Percentiles rank a stretch among this genome's conserved stretches.
phyloP scores from a whole-genome alignment of 2,888 invertebrate genomes.

The Brachypalpus laphriformis region DNA sequence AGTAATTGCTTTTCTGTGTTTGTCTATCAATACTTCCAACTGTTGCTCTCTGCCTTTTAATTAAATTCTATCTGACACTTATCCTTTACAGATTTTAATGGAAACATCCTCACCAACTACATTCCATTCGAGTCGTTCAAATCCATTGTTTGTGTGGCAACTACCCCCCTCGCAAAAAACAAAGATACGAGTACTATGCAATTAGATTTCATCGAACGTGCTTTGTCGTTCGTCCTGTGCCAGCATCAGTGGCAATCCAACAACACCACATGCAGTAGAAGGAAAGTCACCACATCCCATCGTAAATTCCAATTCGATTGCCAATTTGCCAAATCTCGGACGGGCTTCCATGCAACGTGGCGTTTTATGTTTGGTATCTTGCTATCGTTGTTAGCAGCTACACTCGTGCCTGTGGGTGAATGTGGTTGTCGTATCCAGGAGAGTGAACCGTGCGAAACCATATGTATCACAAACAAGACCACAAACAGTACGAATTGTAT shows the following conservation, averaged over 20 bases:
- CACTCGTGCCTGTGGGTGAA: slow-evolving; percentile 37
- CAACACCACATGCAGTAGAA: slow-evolving; percentile 3
- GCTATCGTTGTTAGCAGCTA: slow-evolving; percentile 26
- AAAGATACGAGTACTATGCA: slow-evolving; percentile 53
- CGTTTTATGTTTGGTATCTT: slow-evolving; percentile 33
- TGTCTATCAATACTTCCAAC: not conserved
- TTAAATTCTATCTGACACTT: not conserved
- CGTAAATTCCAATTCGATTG: slow-evolving; percentile 26
- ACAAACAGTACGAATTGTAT: slow-evolving; percentile 83
- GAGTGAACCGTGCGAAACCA: slow-evolving; percentile 79
- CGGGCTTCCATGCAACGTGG: not conserved
- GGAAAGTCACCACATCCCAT: not conserved
- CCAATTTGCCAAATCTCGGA: slow-evolving; percentile 38
- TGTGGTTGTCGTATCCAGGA: slow-evolving; percentile 78
- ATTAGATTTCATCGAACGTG: slow-evolving; percentile 44
- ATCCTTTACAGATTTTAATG: slow-evolving; percentile 31
- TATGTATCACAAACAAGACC: slow-evolving; percentile 75
- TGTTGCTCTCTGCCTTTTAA: not conserved
- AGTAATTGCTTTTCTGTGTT: not conserved
- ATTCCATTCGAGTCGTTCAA: not conserved
- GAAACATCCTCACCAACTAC: not conserved
- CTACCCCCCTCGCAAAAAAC: not conserved
- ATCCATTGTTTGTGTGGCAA: not conserved
- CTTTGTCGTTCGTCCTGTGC: slow-evolving; percentile 23
- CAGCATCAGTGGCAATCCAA: slow-evolving; percentile 2